A percentile compares a stretch with the other conserved stretches of the same genome.
Conservation (phyloP, 2,797 vertebrate genomes). For the Ctenosaura bakeri region DNA sequence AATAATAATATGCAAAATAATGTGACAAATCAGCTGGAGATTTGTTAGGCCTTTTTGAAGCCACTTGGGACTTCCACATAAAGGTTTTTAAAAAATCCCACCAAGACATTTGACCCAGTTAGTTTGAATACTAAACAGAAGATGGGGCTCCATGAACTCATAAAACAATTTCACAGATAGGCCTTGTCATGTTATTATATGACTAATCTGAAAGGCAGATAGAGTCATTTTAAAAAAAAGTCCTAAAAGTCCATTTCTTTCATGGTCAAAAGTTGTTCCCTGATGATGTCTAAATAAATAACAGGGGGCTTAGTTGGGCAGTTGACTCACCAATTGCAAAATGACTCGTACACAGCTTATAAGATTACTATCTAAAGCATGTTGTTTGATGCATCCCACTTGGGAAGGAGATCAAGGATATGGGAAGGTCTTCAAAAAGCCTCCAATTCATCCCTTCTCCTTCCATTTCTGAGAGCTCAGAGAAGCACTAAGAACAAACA, state of each 20-base stretch:
- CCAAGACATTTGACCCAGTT: slow-evolving; percentile 26
- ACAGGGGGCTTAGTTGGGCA: slow-evolving; percentile 48
- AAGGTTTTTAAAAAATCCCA: slow-evolving; percentile 29
- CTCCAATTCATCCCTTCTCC: slow-evolving; percentile 48
- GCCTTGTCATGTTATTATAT: neutral
- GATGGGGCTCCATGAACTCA: slow-evolving; percentile 28
- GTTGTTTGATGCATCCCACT: slow-evolving; percentile 48
- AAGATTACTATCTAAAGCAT: slow-evolving; percentile 38
- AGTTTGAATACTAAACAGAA: neutral
- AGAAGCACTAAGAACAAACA: slow-evolving; percentile 49
- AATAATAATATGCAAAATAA: slow-evolving; percentile 16
- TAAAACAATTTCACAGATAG: slow-evolving; percentile 38
- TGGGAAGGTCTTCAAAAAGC: slow-evolving; percentile 52
- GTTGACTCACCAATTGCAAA: slow-evolving; percentile 49
- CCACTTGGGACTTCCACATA: slow-evolving; percentile 32
- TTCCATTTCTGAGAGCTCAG: slow-evolving; percentile 52
- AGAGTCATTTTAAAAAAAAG: slow-evolving; percentile 43
- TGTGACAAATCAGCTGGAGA: neutral
- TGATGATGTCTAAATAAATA: slow-evolving; percentile 49
- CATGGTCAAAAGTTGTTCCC: slow-evolving; percentile 33
- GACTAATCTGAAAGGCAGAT: slow-evolving; percentile 29
- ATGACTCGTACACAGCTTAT: slow-evolving; percentile 46
- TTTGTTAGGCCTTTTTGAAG: neutral
- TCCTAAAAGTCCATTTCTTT: slow-evolving; percentile 35
- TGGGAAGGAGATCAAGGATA: slow-evolving; percentile 49